Evolutionary conservation across 2,888 invertebrate genomes (phyloP).

Genomic region (Limnephilus lunatus): DNA sequence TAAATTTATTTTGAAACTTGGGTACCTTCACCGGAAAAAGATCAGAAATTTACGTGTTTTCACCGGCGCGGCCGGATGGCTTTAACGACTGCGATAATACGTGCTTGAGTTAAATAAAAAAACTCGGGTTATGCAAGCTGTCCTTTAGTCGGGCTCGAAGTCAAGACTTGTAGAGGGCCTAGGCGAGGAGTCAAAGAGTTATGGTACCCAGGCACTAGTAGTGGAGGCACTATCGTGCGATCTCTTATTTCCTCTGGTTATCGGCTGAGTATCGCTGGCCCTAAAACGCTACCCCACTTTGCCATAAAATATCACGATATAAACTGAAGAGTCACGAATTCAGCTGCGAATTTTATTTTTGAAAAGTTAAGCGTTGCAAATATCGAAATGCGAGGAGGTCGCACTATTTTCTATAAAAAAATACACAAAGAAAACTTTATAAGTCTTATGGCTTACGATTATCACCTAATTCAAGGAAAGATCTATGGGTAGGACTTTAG

Average conservation of each 20-base stretch:
- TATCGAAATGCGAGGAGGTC: neutral
- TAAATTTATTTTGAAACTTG: neutral
- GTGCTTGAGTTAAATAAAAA: neutral
- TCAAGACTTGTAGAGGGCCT: neutral
- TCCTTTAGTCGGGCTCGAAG: neutral
- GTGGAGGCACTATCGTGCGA: neutral
- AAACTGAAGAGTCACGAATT: neutral
- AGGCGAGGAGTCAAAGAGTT: neutral
- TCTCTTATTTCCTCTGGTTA: slow-evolving; percentile 38
- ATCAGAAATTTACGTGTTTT: neutral
- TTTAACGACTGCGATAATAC: slow-evolving; percentile 17
- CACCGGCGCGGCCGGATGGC: neutral
- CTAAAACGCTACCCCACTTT: slow-evolving; percentile 6
- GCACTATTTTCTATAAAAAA: too few relatives aligned
- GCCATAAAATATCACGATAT: slow-evolving; percentile 24
- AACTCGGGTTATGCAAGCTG: slow-evolving; percentile 6
- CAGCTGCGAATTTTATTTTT: neutral
- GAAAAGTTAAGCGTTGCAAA: neutral
- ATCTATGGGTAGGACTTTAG: neutral
- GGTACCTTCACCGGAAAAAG: neutral
- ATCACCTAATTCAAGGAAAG: neutral
- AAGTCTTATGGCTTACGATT: neutral
- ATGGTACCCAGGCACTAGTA: neutral
- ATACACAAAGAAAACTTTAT: too few relatives aligned
- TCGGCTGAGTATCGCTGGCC: neutral